These are phyloP conservation scores for Parnassius smintheus DNA, from an alignment of 2,888 invertebrate genomes.

Conservation along the genomic window DNA sequence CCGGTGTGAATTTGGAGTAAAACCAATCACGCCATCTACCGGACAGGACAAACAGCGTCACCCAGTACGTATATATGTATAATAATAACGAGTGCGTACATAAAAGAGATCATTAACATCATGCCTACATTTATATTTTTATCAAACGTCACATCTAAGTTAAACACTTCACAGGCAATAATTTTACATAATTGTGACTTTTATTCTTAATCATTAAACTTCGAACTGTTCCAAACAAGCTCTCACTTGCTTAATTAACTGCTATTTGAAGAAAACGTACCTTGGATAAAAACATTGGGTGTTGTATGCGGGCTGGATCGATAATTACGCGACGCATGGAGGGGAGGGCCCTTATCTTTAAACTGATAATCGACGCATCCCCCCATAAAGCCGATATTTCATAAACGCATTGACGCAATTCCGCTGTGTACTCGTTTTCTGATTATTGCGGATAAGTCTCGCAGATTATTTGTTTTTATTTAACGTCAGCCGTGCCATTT, in stretches of 20 bases:
- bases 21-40: too few relatives aligned
- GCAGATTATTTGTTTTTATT: not conserved
- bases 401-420: conserved; percentile 53
- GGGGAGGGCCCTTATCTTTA: conserved; percentile 48
- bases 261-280: not conserved
- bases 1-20: too few relatives aligned
- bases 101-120: too few relatives aligned
- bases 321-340: conserved; percentile 37
- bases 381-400: conserved; percentile 46
- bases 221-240: not conserved
- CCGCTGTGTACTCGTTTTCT: conserved; percentile 38
- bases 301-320: conserved; percentile 55
- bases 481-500: not conserved
- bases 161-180: too few relatives aligned
- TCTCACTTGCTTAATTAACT: conserved; percentile 6
- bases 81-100: too few relatives aligned
- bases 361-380: conserved; percentile 60
- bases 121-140: too few relatives aligned
- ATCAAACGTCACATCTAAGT: too few relatives aligned
- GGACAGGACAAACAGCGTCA: too few relatives aligned
- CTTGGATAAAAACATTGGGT: conserved; percentile 13
- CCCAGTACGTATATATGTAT: too few relatives aligned
- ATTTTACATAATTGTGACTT: too few relatives aligned
- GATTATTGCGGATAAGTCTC: conserved; percentile 1
- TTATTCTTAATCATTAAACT: too few relatives aligned